Conservation (phyloP, 2,113 vertebrate species). For the Amblyornis subalaris region DNA sequence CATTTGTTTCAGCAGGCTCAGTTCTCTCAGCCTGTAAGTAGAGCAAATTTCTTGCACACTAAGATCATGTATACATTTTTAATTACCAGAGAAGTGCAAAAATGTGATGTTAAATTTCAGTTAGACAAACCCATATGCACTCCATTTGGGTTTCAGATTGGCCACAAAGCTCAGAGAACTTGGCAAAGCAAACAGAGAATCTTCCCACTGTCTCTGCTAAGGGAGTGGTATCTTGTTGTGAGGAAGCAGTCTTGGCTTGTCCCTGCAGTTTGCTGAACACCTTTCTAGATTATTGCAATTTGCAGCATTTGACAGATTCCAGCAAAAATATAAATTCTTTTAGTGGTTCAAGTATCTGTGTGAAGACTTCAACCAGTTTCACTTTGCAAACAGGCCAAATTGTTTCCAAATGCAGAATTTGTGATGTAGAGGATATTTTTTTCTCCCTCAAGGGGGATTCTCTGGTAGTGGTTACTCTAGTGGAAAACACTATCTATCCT, state of each 20-base stretch:
- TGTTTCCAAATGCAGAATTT: not conserved
- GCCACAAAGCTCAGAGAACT: not conserved
- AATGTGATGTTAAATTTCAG: not conserved
- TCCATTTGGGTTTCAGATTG: slow-evolving; percentile 13
- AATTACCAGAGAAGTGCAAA: not conserved
- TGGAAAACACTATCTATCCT: slow-evolving; percentile 7
- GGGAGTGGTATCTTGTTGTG: not conserved
- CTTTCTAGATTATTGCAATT: slow-evolving; percentile 11
- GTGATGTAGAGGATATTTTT: not conserved
- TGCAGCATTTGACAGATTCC: not conserved
- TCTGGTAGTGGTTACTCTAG: not conserved
- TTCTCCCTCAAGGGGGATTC: not conserved
- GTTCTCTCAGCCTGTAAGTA: not conserved
- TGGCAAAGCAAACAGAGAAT: not conserved
- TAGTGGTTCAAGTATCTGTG: not conserved
- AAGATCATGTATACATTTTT: not conserved
- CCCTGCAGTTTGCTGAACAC: not conserved
- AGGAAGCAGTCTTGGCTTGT: not conserved
- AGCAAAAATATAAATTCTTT: not conserved
- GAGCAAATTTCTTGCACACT: not conserved
- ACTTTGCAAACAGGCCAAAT: not conserved
- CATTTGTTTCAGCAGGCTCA: not conserved
- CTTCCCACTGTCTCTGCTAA: not conserved
- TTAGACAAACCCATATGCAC: not conserved
- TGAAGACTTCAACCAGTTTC: not conserved